phyloP scores from a whole-genome alignment of 2,797 vertebrate species.

The Lates japonicus region DNA sequence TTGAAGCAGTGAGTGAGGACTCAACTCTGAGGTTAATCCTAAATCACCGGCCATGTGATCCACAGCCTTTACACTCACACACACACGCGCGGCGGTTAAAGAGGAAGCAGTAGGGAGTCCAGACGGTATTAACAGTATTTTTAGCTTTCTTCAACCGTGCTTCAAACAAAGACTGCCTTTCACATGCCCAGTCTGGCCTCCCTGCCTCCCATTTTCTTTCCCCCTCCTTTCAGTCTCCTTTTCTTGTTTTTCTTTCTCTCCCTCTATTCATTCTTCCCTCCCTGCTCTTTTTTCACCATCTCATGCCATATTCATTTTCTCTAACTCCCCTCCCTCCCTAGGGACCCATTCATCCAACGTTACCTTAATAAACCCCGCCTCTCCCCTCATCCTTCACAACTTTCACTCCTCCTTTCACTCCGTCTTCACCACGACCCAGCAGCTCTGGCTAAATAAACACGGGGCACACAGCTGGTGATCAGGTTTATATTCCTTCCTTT shows the following conservation, averaged over 20 bases:
- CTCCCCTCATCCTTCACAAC: constrained; percentile 46
- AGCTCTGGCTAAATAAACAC: constrained; percentile 77
- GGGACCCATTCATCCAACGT: constrained; percentile 68
- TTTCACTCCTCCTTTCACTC: constrained; percentile 53
- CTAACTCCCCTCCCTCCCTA: constrained; percentile 39
- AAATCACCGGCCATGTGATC: too few relatives aligned
- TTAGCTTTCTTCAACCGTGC: constrained; percentile 52
- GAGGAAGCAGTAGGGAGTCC: constrained; percentile 61
- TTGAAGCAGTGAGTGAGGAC: constrained; percentile 50
- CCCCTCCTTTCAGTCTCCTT: constrained; percentile 37
- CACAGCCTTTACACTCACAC: constrained; percentile 30
- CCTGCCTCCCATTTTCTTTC: constrained; percentile 35
- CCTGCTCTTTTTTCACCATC: constrained; percentile 18
- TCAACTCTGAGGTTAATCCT: constrained; percentile 68
- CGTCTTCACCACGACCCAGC: constrained; percentile 45
- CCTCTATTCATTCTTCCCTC: constrained; percentile 29
- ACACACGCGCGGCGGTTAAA: background rate
- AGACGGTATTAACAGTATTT: constrained; percentile 71
- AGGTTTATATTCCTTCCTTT: constrained; percentile 70
- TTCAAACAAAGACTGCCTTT: constrained; percentile 76
- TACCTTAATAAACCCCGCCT: constrained; percentile 51
- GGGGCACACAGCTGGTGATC: constrained; percentile 71
- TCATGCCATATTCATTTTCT: constrained; percentile 57
- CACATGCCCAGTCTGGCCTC: constrained; percentile 55
- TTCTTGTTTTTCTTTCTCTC: constrained; percentile 66